Evolutionary conservation across 2,113 vertebrate species (phyloP), one percentile per base, ranked within the genome.

Genomic region (Zapus hudsonius): DNA sequence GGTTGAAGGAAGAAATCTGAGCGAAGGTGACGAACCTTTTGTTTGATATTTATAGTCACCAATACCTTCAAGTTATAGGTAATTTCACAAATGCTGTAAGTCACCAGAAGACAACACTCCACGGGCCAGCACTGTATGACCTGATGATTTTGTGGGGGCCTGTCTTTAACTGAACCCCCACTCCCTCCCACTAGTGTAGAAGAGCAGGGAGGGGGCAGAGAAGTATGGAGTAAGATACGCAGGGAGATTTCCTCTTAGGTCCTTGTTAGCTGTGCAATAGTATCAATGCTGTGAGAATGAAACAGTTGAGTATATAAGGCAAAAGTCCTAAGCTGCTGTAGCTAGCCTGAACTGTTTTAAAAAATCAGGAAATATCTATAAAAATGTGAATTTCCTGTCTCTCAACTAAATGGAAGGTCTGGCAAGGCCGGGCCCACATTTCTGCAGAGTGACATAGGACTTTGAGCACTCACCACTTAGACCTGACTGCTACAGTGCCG

Each of bases 321-420:
- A 61, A 61, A 87, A 81, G 70, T 70, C 40, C 87, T 67, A 74
- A 78, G 31, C 22, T 52, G 23, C 44, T 88, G 82, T 74, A 86
- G 66, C 92, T 86, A 80, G 57, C 63, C 15, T 59, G 3, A 73
- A 52, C 69, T 70, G 64, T 76, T 95, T 89, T 89, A 74, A 96
- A 95, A n/a, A 95, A 94, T 90, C 69, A 84, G 94, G 88, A 93
- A 94, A 91, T 74, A 89, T 81, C 81, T 86, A 95, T 94, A 93
- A 94, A 96, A 91, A 92, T 85, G 57, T 66, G 87, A 57, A 87
- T 91, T 92, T 84, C 84, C 84, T 91, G 69, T 84, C 78, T 70
- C 66, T 57, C 20, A 42, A 91, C 81, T 87, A 79, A 79, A 93
- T 74, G 84, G 81, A 91, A 80, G 52, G 59, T 82, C 81, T 95